These are phyloP conservation scores for Bombylius discolor DNA, from an alignment of 2,888 invertebrate genomes.

Conservation along the genomic window DNA sequence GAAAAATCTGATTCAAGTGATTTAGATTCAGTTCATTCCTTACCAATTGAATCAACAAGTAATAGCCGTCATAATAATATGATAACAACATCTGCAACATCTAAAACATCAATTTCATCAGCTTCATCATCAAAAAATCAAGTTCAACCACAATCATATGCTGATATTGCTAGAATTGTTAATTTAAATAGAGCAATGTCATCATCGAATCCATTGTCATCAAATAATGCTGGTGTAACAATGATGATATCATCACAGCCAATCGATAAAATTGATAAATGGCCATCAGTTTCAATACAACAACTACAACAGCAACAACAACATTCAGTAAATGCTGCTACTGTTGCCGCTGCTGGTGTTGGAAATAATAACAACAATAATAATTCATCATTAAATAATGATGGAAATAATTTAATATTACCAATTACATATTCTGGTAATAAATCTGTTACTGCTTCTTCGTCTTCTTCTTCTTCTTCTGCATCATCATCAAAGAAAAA, in stretches of 20 bases:
- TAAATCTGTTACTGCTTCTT: neutral
- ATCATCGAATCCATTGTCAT: neutral
- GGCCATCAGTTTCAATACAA: conserved; percentile 17
- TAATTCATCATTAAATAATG: too few species aligned
- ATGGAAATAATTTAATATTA: too few species aligned
- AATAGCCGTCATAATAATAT: conserved; percentile 5
- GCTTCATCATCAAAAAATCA: conserved; percentile 17
- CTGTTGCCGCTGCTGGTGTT: neutral
- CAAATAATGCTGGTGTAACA: too few species aligned
- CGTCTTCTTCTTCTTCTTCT: neutral
- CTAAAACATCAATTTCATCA: conserved; percentile 6
- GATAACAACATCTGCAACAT: conserved; percentile 10
- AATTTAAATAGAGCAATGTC: conserved; percentile 23
- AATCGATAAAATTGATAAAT: conserved; percentile 16
- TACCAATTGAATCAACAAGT: conserved; percentile 47
- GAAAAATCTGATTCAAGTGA: conserved; percentile 75
- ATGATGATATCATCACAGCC: conserved; percentile 1
- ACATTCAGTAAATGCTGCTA: conserved; percentile 14
- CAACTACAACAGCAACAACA: neutral
- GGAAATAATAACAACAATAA: neutral
- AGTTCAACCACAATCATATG: conserved; percentile 50
- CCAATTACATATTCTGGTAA: neutral
- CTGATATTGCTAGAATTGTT: conserved; percentile 61
- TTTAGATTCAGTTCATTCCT: conserved; percentile 72
- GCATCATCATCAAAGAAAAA: conserved; percentile 4